Conservation (phyloP, 2,888 invertebrate species). For the Volucella inanis region DNA sequence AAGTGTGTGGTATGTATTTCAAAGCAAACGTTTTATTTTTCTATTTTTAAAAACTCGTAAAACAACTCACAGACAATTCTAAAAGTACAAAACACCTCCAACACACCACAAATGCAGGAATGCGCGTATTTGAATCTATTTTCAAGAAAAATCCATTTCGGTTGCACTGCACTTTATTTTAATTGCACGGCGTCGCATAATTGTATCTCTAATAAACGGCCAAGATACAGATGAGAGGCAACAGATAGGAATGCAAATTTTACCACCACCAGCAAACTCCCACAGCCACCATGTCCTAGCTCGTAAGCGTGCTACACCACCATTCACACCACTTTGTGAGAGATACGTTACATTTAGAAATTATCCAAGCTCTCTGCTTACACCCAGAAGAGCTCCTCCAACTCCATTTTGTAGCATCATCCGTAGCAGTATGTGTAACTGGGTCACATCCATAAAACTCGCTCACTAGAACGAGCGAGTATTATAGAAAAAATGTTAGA, state of each 20-base stretch:
- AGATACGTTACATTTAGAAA: conserved; percentile 53
- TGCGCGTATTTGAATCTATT: conserved; percentile 9
- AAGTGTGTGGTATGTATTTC: too few relatives aligned
- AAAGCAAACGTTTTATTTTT: too few relatives aligned
- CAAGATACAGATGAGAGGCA: conserved; percentile 14
- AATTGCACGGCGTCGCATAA: conserved; percentile 25
- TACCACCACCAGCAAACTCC: conserved; percentile 30
- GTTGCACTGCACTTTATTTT: conserved; percentile 13
- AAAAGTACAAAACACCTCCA: neutral
- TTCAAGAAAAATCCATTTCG: neutral
- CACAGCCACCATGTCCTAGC: neutral
- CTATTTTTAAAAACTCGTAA: neutral
- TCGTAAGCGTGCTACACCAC: neutral
- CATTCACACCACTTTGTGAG: conserved; percentile 21
- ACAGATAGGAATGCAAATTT: conserved; percentile 54
- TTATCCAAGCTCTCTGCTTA: conserved; percentile 22
- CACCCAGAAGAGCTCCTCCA: conserved; percentile 26
- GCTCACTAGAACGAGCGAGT: conserved; percentile 39
- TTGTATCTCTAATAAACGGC: conserved; percentile 20
- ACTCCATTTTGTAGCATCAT: conserved; percentile 22
- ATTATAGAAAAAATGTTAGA: conserved; percentile 30
- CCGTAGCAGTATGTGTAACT: conserved; percentile 50
- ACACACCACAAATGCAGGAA: neutral
- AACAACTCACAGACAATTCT: neutral
- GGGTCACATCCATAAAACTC: conserved; percentile 69